A percentile compares a stretch with the other conserved stretches of the same genome.
phyloP scores from a whole-genome alignment of 1,140 invertebrate genomes.

The Diachasmimorpha longicaudata region DNA sequence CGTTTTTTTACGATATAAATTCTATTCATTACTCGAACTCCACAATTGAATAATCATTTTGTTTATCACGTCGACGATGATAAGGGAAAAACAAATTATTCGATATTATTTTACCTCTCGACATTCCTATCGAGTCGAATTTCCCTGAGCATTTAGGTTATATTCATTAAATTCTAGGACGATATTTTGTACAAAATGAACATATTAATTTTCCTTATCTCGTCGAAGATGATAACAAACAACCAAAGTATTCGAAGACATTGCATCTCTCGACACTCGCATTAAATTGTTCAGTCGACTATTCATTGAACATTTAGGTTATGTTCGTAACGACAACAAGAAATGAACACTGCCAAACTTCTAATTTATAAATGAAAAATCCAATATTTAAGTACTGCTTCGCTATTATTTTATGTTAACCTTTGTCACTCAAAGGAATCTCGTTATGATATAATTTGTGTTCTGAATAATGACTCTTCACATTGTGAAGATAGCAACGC shows the following conservation, averaged over 20 bases:
- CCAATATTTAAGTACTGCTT: constrained; percentile 24
- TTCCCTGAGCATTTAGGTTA: constrained; percentile 21
- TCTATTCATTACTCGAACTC: background rate
- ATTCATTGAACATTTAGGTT: constrained; percentile 15
- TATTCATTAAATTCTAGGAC: too few relatives aligned
- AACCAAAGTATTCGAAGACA: background rate
- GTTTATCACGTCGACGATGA: background rate
- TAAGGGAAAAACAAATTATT: background rate
- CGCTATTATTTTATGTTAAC: background rate
- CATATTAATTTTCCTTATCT: too few relatives aligned
- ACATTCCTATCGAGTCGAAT: background rate
- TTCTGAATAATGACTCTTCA: background rate
- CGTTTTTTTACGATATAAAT: background rate
- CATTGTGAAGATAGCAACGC: background rate
- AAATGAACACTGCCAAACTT: constrained; percentile 51
- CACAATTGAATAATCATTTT: too few relatives aligned
- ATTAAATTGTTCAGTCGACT: too few relatives aligned
- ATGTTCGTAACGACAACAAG: constrained; percentile 34
- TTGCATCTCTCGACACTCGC: background rate
- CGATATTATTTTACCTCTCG: background rate
- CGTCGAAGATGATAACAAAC: background rate
- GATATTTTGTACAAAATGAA: too few relatives aligned
- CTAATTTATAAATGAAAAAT: constrained; percentile 37
- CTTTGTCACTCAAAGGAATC: background rate
- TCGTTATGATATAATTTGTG: constrained; percentile 1